These are phyloP conservation scores for Pristionchus japonicus DNA, from an alignment of 2,888 invertebrate genomes.

Conservation along the genomic window DNA sequence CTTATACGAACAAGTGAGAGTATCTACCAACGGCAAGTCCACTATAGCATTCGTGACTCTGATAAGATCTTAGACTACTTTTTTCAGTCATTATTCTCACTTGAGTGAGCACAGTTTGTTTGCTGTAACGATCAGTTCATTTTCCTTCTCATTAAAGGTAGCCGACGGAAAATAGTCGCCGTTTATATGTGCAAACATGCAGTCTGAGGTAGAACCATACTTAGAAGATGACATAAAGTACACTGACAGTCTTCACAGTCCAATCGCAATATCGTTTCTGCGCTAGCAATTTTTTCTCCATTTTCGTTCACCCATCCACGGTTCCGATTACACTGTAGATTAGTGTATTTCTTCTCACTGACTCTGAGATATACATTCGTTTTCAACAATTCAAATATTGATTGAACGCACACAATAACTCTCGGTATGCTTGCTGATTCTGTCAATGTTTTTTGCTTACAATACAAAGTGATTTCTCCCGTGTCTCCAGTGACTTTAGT, in stretches of 20 bases:
- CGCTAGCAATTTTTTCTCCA: not conserved
- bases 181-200: not conserved
- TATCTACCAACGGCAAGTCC: not conserved
- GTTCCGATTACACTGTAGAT: not conserved
- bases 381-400: not conserved
- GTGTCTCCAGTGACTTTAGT: not conserved
- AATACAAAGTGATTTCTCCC: not conserved
- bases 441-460: not conserved
- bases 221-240: not conserved
- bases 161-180: not conserved
- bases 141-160: not conserved
- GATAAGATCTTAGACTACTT: not conserved
- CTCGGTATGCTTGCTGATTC: not conserved
- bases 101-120: not conserved
- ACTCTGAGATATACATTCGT: not conserved
- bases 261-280: not conserved
- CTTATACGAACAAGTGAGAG: not conserved
- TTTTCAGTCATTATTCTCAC: not conserved
- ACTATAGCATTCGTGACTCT: not conserved
- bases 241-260: not conserved
- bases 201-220: not conserved
- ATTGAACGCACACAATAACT: not conserved
- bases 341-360: not conserved
- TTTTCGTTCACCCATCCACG: not conserved
- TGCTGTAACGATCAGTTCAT: not conserved